Evolutionary conservation across 2,888 invertebrate genomes (phyloP), one percentile per base, ranked within the genome.

Genomic region (Eupithecia pulchellata): DNA sequence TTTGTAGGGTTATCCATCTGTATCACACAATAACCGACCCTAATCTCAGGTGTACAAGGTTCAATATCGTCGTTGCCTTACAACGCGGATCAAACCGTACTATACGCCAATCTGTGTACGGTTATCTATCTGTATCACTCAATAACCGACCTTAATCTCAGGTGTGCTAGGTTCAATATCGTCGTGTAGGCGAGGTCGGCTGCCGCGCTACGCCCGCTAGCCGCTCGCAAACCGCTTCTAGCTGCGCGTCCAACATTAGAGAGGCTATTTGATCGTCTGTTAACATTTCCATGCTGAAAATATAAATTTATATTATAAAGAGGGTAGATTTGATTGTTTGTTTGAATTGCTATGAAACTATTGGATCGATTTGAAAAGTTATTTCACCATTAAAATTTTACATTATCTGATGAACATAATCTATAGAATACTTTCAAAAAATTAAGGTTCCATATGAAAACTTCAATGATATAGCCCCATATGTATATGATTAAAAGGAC

Each of bases 191-290:
- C 1, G 84, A 84, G n/a, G 79, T 84, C 27, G 76, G 74, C 57
- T 70, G 74, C 1, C 82, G 73, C 8, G 81, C 88, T 0, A 91
- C 93, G 34, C 94, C 94, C 5, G 96, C 94, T 30, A 97, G 94
- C 74, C 96, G 94, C 83, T 96, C 96, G 84, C 96, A 97, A 0
- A 96, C 96, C 62, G 95, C 95, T 74, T 96, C 96, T 68, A 96
- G 89, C 69, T 96, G 96, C 17, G 96, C 96, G 89, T 97, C 97
- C 85, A 97, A 88, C 97, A 97, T 97, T 32, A 97, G 88, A 0
- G 96, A 96, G 39, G 95, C 95, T 79, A 97, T 96, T 83, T 97
- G 97, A 63, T 97, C 97, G 83, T 97, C 97, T 2, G 96, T 96
- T 66, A 97, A 89, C 96, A 97, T 97, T 86, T 97, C 97, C 85